Evolutionary conservation across 1,140 invertebrate species (phyloP).

Genomic region (Nephotettix cincticeps): DNA sequence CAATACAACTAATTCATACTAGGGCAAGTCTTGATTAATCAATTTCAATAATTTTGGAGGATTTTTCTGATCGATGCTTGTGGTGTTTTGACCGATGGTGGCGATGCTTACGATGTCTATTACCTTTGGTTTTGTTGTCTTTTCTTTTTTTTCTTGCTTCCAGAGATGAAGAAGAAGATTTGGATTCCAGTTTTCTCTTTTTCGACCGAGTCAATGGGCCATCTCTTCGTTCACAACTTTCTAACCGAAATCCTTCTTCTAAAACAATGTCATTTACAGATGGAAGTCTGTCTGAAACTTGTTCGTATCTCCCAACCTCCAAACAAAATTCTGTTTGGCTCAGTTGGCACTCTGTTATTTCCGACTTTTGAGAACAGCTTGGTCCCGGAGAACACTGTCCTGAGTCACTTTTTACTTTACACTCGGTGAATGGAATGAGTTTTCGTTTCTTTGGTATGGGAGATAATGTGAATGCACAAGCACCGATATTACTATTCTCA

Average conservation of each 20-base stretch:
- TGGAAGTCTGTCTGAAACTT: not conserved
- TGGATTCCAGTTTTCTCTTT: constrained; percentile 32
- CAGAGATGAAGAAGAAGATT: constrained; percentile 10
- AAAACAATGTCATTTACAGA: not conserved
- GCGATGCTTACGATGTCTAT: constrained; percentile 9
- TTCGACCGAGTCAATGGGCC: constrained; percentile 39
- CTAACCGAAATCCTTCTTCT: not conserved
- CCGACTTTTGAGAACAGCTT: not conserved
- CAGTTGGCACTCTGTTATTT: not conserved
- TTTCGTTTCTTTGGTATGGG: constrained; percentile 31
- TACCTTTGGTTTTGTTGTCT: constrained; percentile 27
- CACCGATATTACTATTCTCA: constrained; percentile 39
- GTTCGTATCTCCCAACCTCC: constrained; percentile 2
- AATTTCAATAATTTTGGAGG: not conserved
- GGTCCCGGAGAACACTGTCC: not conserved
- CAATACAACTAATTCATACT: not conserved
- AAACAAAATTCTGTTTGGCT: not conserved
- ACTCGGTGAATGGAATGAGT: constrained; percentile 7
- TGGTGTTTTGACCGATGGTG: constrained; percentile 3
- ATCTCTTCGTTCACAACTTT: not conserved
- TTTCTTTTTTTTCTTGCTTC: constrained; percentile 22
- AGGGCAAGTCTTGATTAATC: not conserved
- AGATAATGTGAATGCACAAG: not conserved
- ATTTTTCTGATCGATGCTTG: not conserved
- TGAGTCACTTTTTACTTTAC: not conserved